Base-by-base conservation (phyloP, 2,797 vertebrate genomes). In the Microctenopoma steveboyesi region DNA sequence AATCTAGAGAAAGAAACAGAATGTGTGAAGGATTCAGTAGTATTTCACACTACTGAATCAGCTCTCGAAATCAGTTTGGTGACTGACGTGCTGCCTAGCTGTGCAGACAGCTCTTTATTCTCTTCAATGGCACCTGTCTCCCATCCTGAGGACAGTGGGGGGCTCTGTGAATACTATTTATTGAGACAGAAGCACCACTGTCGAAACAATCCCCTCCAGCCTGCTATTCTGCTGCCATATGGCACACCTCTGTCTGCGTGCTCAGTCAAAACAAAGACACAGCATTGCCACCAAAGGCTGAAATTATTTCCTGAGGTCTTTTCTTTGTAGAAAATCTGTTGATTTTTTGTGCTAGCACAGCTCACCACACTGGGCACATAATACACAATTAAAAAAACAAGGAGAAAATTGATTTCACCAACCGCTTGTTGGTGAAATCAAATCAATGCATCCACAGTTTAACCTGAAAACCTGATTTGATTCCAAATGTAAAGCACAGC, bases 171-270 rank as follows among this genome's bases (percentile, higher is more conserved):
- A 66, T 74, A 51, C 65, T 68, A 72, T 89, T 79, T 82, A 87
- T 68, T 85, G 62, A 86, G 53, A 85, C 70, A 57, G 69, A 54
- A 82, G 68, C 72, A 73, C 54, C 70, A 69, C 70, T 81, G 84
- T 74, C 84, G 72, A 82, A 91, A 83, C 61, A 90, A 86, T 84
- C 79, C 86, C 86, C 85, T 81, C 70, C 79, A 78, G 90, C 91
- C 75, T 69, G 30, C 81, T 72, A 85, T 89, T 90, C 83, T 86
- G 52, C 78, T 68, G 70, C 88, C 92, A 92, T 91, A 93, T 91
- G 91, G 86, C 73, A 71, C 78, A 86, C 79, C 88, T 89, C 85
- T 89, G 76, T 74, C 82, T 83, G 76, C 65, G 59, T 80, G 4
- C 64, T 70, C 78, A 76, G 77, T 62, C 64, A 69, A 77, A 81